Base-by-base conservation (phyloP, 2,888 invertebrate species). In the Villa cingulata region DNA sequence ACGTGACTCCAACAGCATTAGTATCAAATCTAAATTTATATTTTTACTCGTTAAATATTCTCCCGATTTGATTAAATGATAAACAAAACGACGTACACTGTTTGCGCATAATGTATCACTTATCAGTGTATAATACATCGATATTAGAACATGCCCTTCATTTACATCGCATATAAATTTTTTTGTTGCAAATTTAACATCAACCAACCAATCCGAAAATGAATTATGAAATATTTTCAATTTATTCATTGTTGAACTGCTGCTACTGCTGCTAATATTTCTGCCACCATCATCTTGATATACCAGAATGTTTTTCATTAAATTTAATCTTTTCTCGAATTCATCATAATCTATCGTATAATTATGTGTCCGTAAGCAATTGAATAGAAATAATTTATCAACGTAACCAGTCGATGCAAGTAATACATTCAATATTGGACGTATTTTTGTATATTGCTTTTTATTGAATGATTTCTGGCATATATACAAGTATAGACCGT, bases 151-250 rank as follows among this genome's bases (percentile, higher is more conserved):
- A 66, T 95, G 94, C 0, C 95, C 95, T 57, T 89, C 87, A 44
- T 80, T 74, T 10, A 86, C 81, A 55, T 83, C 82, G 66, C 91
- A 95, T 54, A 95, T 74, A 68, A 91, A 96, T 57, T 91, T 86
- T 57, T 91, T 85, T 2, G 95, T 96, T 66, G 95, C 94, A 63
- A 96, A 94, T 68, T 96, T 96, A n/a, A 96, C 94, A 66, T 96
- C 96, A 46, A 89, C 72, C 55, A 96, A 71, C 96, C 96, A 96
- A 62, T 87, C 86, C 20, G 91, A 86, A 67, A 95, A 95, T 51
- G 91, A 92, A 64, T 90, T 89, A 68, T 96, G 95, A 71, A 95
- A 94, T 41, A 94, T 74, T 53, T 68, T 68, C n/a, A 70, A 51
- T 48, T 52, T 54, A 15, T 34, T 32, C 15, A 19, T 14, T 27